Conservation (phyloP, 1,140 invertebrate species). For the Grapholita molesta region DNA sequence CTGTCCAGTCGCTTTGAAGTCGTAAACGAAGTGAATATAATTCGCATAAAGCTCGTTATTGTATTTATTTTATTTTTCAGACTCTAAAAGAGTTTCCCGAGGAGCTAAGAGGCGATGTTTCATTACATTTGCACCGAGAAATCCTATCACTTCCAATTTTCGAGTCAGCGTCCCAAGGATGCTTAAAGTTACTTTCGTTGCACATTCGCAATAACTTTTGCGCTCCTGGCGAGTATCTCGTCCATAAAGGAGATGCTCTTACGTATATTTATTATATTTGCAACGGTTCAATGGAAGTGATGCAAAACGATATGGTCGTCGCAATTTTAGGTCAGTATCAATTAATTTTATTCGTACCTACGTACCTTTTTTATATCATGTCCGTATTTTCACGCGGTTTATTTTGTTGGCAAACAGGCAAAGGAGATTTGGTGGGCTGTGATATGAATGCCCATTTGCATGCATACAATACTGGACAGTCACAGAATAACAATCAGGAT, state of each 20-base stretch:
- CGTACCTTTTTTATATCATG: not conserved
- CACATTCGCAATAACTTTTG: conserved; percentile 96
- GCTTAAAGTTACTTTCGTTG: conserved; percentile 92
- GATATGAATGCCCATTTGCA: conserved; percentile 91
- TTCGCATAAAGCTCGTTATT: conserved; percentile 13
- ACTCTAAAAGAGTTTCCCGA: conserved; percentile 98
- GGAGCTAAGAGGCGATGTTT: conserved; percentile 95
- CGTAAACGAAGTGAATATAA: conserved; percentile 21
- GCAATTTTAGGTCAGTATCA: conserved; percentile 93
- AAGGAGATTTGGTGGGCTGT: conserved; percentile 97
- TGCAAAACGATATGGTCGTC: conserved; percentile 98
- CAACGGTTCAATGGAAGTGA: conserved; percentile 99
- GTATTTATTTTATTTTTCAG: conserved; percentile 77
- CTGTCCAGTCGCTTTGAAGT: conserved; percentile 28
- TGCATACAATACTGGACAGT: conserved; percentile 74
- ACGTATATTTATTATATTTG: conserved; percentile 98
- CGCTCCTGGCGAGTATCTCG: conserved; percentile 97
- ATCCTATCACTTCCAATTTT: conserved; percentile 97
- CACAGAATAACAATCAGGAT: conserved; percentile 81
- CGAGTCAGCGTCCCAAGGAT: conserved; percentile 94
- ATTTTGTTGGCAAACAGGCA: conserved; percentile 81
- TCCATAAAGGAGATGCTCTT: conserved; percentile 97
- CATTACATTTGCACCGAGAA: conserved; percentile 96
- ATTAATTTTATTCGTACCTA: not conserved
- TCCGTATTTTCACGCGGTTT: not conserved